Conservation (phyloP, 2,888 invertebrate species). For the Chloroclysta siterata region DNA sequence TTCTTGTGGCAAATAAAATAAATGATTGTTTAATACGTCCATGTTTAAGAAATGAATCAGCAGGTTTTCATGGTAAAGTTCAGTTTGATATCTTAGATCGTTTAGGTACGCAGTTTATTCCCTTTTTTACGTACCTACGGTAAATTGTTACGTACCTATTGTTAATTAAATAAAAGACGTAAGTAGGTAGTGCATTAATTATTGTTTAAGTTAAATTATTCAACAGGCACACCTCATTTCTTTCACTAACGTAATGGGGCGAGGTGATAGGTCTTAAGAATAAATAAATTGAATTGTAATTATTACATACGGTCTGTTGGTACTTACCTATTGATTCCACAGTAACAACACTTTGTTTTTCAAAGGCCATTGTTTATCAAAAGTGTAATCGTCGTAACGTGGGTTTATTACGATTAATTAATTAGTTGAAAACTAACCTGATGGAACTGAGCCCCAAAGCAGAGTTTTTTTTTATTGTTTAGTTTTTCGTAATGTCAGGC, state of each 20-base stretch:
- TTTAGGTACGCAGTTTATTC: not conserved
- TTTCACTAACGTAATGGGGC: conserved; percentile 43
- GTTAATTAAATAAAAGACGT: not conserved
- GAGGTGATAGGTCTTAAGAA: conserved; percentile 53
- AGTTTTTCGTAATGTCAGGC: no score
- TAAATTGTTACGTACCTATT: not conserved
- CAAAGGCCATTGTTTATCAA: not conserved
- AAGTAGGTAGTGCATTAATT: not conserved
- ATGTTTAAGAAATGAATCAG: not conserved
- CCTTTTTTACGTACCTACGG: not conserved
- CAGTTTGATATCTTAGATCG: no score
- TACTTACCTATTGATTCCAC: conserved; percentile 9
- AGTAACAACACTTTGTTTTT: not conserved
- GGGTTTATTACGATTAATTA: no score
- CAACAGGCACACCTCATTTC: conserved; percentile 38
- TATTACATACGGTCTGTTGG: conserved; percentile 7
- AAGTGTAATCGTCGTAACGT: not conserved
- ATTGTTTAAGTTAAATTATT: conserved; percentile 25
- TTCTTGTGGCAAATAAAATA: no score
- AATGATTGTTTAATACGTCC: no score
- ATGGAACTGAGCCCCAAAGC: no score
- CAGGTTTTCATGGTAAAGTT: not conserved
- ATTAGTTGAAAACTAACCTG: no score
- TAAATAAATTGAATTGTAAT: conserved; percentile 41
- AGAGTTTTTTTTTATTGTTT: no score